phyloP scores from a whole-genome alignment of 1,140 invertebrate species.

The Macrobrachium rosenbergii region DNA sequence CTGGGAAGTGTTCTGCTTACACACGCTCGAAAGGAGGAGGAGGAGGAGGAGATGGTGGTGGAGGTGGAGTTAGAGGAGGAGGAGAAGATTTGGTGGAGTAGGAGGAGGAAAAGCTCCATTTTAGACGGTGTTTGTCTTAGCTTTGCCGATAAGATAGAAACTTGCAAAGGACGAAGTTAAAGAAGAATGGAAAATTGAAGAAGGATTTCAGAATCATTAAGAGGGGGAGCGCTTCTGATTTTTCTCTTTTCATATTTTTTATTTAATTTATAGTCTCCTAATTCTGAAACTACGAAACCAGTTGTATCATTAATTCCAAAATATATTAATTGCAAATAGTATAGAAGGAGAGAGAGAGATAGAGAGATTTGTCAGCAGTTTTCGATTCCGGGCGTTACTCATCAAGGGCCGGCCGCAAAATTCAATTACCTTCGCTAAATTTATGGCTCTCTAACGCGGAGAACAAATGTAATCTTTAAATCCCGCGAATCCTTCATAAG shows the following conservation, averaged over 20 bases:
- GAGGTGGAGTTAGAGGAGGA: background rate
- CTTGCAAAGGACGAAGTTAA: background rate
- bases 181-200: background rate
- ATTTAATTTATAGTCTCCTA: no score
- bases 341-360: background rate
- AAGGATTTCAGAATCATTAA: no score
- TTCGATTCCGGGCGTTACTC: conserved; percentile 36
- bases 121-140: background rate
- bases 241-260: no score
- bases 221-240: no score
- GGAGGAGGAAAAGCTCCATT: background rate
- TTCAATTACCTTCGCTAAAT: conserved; percentile 51
- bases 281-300: no score
- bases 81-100: background rate
- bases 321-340: no score
- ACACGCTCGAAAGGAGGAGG: background rate
- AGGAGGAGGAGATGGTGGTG: background rate
- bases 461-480: conserved; percentile 61
- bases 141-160: background rate
- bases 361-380: conserved; percentile 16
- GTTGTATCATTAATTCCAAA: no score
- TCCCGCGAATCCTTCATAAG: conserved; percentile 26
- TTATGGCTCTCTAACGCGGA: conserved; percentile 57
- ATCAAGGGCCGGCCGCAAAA: conserved; percentile 42
- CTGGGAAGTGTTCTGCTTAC: background rate